Conservation (phyloP, 1,140 invertebrate genomes). For the Olivierus martensii region DNA sequence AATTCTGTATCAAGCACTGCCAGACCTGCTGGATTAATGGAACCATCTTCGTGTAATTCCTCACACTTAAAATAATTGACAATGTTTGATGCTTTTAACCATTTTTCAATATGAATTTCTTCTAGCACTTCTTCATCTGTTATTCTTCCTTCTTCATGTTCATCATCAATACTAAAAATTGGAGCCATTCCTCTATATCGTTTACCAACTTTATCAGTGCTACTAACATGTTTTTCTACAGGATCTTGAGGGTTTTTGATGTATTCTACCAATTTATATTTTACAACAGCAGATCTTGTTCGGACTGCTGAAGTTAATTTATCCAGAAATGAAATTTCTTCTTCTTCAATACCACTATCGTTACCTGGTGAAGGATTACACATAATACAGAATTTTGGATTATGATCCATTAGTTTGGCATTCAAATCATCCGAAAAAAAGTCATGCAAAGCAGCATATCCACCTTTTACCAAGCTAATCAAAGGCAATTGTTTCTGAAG, state of each 20-base stretch:
- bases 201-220: conserved; percentile 63
- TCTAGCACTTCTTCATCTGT: conserved; percentile 38
- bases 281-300: conserved; percentile 80
- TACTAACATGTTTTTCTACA: conserved; percentile 54
- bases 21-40: conserved; percentile 68
- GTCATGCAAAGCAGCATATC: conserved; percentile 79
- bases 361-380: conserved; percentile 36
- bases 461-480: conserved; percentile 81
- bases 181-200: conserved; percentile 77
- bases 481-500: conserved; percentile 85
- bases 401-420: conserved; percentile 67
- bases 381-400: conserved; percentile 57
- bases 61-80: conserved; percentile 76
- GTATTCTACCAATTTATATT: conserved; percentile 84
- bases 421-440: conserved; percentile 64
- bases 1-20: conserved; percentile 78
- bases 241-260: conserved; percentile 62
- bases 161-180: conserved; percentile 90
- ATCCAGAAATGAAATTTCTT: conserved; percentile 15
- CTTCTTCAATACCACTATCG: conserved; percentile 15
- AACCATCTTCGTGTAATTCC: conserved; percentile 76
- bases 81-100: conserved; percentile 69
- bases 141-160: conserved; percentile 46
- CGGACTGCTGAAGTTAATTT: conserved; percentile 46
- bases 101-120: conserved; percentile 53